Evolutionary conservation across 2,888 invertebrate genomes (phyloP).

Genomic region (Caenorhabditis becei): DNA sequence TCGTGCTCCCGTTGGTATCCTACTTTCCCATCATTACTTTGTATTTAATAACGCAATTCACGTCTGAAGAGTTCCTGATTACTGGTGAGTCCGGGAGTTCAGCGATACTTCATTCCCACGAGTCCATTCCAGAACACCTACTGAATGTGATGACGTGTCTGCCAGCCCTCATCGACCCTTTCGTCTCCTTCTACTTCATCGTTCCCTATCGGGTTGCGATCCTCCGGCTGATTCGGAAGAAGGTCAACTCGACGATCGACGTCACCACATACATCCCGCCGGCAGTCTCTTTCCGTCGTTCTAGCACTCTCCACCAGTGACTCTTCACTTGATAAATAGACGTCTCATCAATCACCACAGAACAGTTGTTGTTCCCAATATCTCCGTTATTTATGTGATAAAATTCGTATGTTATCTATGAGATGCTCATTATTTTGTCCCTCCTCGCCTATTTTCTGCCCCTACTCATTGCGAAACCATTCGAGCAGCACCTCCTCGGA

Average conservation of each 20-base stretch:
- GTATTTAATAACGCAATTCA: conserved; percentile 35
- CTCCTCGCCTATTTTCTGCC: neutral
- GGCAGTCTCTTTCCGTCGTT: conserved; percentile 15
- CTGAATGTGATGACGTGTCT: conserved; percentile 49
- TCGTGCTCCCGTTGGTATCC: conserved; percentile 41
- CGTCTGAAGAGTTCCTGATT: conserved; percentile 31
- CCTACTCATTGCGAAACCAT: conserved; percentile 21
- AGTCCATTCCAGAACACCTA: conserved; percentile 37
- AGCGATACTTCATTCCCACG: conserved; percentile 1
- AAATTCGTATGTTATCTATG: neutral
- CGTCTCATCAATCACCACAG: conserved; percentile 6
- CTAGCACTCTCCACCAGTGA: conserved; percentile 27
- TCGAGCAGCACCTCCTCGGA: conserved; percentile 26
- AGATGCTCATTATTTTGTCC: conserved; percentile 10
- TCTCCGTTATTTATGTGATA: conserved; percentile 14
- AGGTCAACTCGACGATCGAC: conserved; percentile 38
- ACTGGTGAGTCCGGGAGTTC: conserved; percentile 23
- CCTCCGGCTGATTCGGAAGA: neutral
- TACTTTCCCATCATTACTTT: conserved; percentile 52
- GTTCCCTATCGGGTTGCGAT: conserved; percentile 45
- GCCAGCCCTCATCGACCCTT: conserved; percentile 42
- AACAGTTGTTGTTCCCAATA: conserved; percentile 15
- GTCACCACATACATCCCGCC: conserved; percentile 37
- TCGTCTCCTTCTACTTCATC: conserved; percentile 46
- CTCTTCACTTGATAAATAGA: neutral